Percentiles rank a stretch among this genome's conserved stretches.
These are phyloP conservation scores for Bemisia tabaci DNA, from an alignment of 1,140 invertebrate species.

Conservation along the genomic window DNA sequence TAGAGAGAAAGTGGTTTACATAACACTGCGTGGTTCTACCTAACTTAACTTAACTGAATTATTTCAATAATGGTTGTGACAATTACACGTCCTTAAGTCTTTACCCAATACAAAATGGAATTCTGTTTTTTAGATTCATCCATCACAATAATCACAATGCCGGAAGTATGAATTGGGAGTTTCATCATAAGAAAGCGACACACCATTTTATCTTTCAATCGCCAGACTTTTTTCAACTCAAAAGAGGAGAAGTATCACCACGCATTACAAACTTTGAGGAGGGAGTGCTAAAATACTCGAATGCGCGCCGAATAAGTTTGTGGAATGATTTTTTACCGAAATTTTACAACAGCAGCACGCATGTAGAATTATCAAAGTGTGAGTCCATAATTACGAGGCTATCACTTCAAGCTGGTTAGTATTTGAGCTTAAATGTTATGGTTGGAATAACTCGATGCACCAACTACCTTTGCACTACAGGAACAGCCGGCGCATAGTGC, in stretches of 20 bases:
- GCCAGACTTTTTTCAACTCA: not conserved
- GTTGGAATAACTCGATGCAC: too few species aligned
- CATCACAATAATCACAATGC: not conserved
- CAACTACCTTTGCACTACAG: too few species aligned
- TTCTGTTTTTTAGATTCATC: not conserved
- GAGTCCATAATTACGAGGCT: not conserved
- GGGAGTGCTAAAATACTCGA: not conserved
- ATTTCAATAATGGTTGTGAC: too few species aligned
- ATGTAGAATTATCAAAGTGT: not conserved
- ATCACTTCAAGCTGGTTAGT: not conserved
- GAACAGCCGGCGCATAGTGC: too few species aligned
- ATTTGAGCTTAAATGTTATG: too few species aligned
- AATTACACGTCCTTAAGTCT: too few species aligned
- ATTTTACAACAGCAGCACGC: not conserved
- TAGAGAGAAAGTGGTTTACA: too few species aligned
- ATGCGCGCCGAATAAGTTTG: not conserved
- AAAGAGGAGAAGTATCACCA: not conserved
- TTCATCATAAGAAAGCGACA: not conserved
- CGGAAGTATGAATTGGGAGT: not conserved
- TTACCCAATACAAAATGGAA: too few species aligned
- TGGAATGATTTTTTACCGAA: not conserved
- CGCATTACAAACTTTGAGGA: not conserved
- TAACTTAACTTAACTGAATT: too few species aligned
- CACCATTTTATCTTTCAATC: not conserved
- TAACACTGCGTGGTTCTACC: too few species aligned